Conservation (phyloP, 2,113 vertebrate species). For the Miniopterus natalensis region DNA sequence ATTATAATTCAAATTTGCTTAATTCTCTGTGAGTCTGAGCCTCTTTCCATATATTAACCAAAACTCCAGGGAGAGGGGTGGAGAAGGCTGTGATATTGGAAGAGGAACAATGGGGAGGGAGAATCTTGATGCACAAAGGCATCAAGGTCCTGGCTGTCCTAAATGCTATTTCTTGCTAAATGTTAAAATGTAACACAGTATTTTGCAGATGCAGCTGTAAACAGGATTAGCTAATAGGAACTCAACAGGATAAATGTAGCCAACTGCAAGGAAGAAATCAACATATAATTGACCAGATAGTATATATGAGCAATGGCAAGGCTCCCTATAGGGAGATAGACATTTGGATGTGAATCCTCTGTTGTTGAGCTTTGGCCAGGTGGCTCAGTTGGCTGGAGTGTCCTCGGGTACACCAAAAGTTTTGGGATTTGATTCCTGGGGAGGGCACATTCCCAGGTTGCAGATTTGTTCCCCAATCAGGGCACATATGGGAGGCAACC, state of each 20-base stretch:
- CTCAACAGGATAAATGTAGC: not conserved
- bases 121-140: not conserved
- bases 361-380: not conserved
- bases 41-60: not conserved
- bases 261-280: not conserved
- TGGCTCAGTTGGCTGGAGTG: no score
- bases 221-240: not conserved
- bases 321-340: not conserved
- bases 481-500: no score
- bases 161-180: not conserved
- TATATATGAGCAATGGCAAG: not conserved
- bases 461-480: no score
- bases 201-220: no score
- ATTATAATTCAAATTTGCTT: not conserved
- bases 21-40: not conserved
- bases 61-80: not conserved
- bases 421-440: no score
- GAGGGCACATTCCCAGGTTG: no score
- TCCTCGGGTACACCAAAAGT: no score
- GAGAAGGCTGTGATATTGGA: not conserved
- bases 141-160: not conserved
- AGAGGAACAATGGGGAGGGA: not conserved
- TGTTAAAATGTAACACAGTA: no score
- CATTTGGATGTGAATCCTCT: not conserved
- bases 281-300: not conserved